Percentiles rank a stretch among this genome's conserved stretches.
Evolutionary conservation across 2,888 invertebrate genomes (phyloP).

Genomic region (Agriopis leucophaearia): DNA sequence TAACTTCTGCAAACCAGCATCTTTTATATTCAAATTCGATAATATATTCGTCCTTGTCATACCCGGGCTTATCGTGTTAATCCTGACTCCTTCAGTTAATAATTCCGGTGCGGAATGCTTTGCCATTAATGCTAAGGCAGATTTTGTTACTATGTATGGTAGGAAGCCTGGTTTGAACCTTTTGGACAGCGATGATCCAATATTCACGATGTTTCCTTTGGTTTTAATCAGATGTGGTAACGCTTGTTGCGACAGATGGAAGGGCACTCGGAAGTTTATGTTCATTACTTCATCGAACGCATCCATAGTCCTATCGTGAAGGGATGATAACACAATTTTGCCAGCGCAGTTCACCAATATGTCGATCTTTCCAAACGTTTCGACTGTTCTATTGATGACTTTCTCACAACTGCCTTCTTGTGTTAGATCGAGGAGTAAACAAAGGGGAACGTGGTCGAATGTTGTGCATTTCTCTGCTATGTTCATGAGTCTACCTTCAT

Average conservation of each 20-base stretch:
- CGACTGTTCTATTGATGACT: constrained; percentile 57
- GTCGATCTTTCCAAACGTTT: constrained; percentile 61
- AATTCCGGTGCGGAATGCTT: constrained; percentile 61
- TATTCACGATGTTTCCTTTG: constrained; percentile 65
- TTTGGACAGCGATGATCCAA: constrained; percentile 58
- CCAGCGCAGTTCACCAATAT: constrained; percentile 65
- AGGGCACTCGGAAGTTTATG: constrained; percentile 64
- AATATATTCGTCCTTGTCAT: constrained; percentile 59
- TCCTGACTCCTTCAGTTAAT: constrained; percentile 59
- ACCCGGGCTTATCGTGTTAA: constrained; percentile 64
- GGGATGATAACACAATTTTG: constrained; percentile 52
- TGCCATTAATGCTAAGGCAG: constrained; percentile 59
- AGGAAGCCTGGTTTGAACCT: constrained; percentile 57
- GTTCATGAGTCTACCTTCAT: constrained; percentile 54
- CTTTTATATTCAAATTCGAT: constrained; percentile 50
- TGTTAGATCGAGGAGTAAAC: constrained; percentile 55
- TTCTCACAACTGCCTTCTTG: constrained; percentile 56
- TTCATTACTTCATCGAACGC: constrained; percentile 63
- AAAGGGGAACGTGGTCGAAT: constrained; percentile 49
- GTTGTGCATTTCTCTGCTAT: constrained; percentile 55
- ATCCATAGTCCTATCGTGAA: constrained; percentile 58
- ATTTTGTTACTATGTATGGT: constrained; percentile 58
- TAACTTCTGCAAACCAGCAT: constrained; percentile 37
- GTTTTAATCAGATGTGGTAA: constrained; percentile 62
- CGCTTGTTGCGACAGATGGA: constrained; percentile 57